Percentiles rank a stretch among this genome's conserved stretches.
These are phyloP conservation scores for Salmo trutta DNA, from an alignment of 2,797 vertebrate species.

Conservation along the genomic window DNA sequence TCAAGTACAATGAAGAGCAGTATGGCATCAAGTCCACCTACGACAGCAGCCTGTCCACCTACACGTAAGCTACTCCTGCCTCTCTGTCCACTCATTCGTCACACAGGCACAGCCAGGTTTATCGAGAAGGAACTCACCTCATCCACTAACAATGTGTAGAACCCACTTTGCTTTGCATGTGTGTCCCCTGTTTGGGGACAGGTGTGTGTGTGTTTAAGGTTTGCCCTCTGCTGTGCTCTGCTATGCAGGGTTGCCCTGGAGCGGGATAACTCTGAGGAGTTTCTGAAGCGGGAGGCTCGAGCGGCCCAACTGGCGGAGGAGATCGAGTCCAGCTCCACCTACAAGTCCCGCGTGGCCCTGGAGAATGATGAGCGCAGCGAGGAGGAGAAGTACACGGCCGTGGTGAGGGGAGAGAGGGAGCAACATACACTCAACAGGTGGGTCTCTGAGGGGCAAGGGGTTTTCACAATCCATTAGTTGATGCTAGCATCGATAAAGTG, in stretches of 20 bases:
- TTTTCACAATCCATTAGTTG: too few relatives aligned
- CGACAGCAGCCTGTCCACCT: slow-evolving; percentile 97
- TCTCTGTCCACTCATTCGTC: not conserved
- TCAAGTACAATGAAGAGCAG: slow-evolving; percentile 98
- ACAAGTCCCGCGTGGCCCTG: slow-evolving; percentile 95
- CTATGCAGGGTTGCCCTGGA: slow-evolving; percentile 89
- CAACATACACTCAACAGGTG: slow-evolving; percentile 88
- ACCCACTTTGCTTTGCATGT: too few relatives aligned
- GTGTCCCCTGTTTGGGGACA: not conserved
- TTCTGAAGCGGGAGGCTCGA: slow-evolving; percentile 95
- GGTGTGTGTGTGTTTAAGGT: not conserved
- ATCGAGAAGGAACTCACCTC: too few relatives aligned
- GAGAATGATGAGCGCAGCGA: slow-evolving; percentile 97
- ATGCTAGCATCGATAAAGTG: not conserved
- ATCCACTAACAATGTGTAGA: too few relatives aligned
- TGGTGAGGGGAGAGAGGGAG: slow-evolving; percentile 90
- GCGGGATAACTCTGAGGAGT: slow-evolving; percentile 98
- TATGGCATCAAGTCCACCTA: slow-evolving; percentile 98
- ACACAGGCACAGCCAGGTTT: not conserved
- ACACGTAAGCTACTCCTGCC: slow-evolving; percentile 84
- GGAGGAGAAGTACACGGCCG: slow-evolving; percentile 98
- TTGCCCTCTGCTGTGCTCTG: not conserved
- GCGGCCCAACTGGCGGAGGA: slow-evolving; percentile 97
- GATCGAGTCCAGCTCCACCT: slow-evolving; percentile 97
- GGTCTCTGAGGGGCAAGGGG: slow-evolving; percentile 22